Percentiles rank a stretch among this genome's conserved stretches.
Evolutionary conservation across 92 coral and sea anemone species (phyloP).

Genomic region (Epizoanthus fatuus): DNA sequence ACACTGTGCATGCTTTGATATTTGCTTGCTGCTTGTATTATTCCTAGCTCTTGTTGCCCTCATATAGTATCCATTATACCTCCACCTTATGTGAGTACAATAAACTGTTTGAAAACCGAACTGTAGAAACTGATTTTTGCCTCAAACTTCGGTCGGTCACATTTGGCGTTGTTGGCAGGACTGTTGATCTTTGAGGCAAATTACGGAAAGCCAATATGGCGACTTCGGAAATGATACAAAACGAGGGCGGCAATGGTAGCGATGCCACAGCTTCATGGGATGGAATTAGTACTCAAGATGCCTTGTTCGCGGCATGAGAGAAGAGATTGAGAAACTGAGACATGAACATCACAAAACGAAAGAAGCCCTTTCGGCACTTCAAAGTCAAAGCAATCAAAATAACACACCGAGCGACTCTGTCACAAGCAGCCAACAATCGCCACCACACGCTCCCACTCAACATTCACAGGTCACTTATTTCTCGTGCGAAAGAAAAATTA

Average conservation of each 20-base stretch:
- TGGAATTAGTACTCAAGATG: not conserved
- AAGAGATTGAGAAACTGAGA: slow-evolving; percentile 22
- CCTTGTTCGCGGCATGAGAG: slow-evolving; percentile 14
- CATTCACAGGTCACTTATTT: slow-evolving; percentile 2
- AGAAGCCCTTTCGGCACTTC: slow-evolving; percentile 20
- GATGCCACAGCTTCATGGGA: slow-evolving; percentile 24
- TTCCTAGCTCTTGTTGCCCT: slow-evolving; percentile 34
- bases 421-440: too few species aligned
- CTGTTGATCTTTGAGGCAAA: not conserved
- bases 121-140: not conserved
- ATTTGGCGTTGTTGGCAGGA: slow-evolving; percentile 19
- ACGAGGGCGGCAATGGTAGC: slow-evolving; percentile 30
- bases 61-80: not conserved
- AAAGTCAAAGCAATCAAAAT: not conserved
- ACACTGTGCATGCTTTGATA: slow-evolving; percentile 15
- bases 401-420: too few species aligned
- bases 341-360: slow-evolving; percentile 15
- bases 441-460: slow-evolving; percentile 2
- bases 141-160: slow-evolving; percentile 8
- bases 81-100: too few species aligned
- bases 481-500: slow-evolving; percentile 21
- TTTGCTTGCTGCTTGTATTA: slow-evolving; percentile 17
- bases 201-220: slow-evolving; percentile 1
- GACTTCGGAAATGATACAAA: slow-evolving; percentile 8
- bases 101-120: too few species aligned